Evolutionary conservation across 2,113 vertebrate species (phyloP).

Genomic region (Sturnus vulgaris): DNA sequence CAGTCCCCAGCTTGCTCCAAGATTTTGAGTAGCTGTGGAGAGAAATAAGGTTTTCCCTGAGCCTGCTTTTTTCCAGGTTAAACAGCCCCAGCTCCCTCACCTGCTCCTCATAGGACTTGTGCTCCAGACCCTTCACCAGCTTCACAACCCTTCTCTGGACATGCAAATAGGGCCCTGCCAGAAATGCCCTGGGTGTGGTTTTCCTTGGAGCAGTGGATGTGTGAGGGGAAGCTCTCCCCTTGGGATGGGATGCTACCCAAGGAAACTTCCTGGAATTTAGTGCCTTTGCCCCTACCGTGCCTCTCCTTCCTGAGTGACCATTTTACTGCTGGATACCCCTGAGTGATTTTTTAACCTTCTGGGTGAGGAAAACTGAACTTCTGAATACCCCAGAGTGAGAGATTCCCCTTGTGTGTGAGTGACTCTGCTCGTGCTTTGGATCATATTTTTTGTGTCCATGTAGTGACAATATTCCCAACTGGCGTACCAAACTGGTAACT

Average conservation of each 20-base stretch:
- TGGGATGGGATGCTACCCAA: neutral
- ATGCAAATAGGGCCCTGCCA: neutral
- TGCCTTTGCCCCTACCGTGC: fast-evolving
- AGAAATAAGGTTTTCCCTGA: neutral
- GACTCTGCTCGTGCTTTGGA: fast-evolving
- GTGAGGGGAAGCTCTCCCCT: neutral
- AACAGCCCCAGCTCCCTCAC: neutral
- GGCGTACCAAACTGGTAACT: too few species aligned
- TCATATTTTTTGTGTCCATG: neutral
- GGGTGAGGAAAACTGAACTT: neutral
- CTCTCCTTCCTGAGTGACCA: neutral
- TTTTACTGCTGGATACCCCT: neutral
- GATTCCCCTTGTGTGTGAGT: too few species aligned
- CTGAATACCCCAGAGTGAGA: neutral
- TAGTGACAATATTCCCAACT: neutral
- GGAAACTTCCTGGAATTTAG: neutral
- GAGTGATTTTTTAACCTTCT: neutral
- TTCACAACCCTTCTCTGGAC: neutral
- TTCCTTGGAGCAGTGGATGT: neutral
- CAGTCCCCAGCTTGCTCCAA: neutral
- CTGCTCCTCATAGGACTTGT: neutral
- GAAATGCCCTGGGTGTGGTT: neutral
- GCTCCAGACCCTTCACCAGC: neutral
- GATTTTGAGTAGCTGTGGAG: neutral
- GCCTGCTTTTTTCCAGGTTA: neutral